Base-by-base conservation (phyloP, 2,113 vertebrate genomes). In the Ramphastos sulfuratus region DNA sequence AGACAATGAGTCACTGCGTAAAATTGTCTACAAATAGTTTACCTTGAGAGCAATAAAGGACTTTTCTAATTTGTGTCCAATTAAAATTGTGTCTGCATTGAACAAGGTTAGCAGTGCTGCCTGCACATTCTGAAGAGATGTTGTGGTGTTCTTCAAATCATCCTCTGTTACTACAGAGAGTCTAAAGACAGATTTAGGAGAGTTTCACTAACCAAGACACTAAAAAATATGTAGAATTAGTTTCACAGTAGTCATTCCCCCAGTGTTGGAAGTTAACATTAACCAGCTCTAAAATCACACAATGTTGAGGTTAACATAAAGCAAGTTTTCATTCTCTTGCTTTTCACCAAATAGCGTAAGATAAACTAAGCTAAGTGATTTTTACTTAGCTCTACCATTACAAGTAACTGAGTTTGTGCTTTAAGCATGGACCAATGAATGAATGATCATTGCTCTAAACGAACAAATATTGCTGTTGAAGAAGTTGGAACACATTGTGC, bases 41-140 rank as follows among this genome's bases (percentile, higher is more conserved):
- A 98, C 98, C 98, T 98, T 99, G 42, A 98, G 96, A 60, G 96
- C 96, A 97, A 96, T 96, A 11, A 98, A 97, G 77, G 95, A 92
- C 28, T 95, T 97, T 89, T 98, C 97, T 92, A 99, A 97, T 72
- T 92, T 54, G 27, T 98, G 98, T 82, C 98, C 98, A 87, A 98
- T 97, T 79, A 99, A 95, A 94, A 98, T 92, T 16, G 98, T 98
- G 89, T 98, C 96, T 4, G 97, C 96, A 60, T 87, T 98, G 92
- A 98, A 97, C 73, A 98, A 97, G 85, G 96, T 97, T 85, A 98
- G 75, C 82, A 99, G 95, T 44, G 96, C 78, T 35, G 97, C 92
- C 67, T 98, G 98, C 33, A 98, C 98, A 67, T 98, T 97, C 31
- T 3, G 52, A 85, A 98, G 83, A 39, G 97, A 97, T 17, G 91